These are phyloP conservation scores for Phallusia fumigata DNA, from an alignment of 23 tunicate genomes.

Conservation along the genomic window DNA sequence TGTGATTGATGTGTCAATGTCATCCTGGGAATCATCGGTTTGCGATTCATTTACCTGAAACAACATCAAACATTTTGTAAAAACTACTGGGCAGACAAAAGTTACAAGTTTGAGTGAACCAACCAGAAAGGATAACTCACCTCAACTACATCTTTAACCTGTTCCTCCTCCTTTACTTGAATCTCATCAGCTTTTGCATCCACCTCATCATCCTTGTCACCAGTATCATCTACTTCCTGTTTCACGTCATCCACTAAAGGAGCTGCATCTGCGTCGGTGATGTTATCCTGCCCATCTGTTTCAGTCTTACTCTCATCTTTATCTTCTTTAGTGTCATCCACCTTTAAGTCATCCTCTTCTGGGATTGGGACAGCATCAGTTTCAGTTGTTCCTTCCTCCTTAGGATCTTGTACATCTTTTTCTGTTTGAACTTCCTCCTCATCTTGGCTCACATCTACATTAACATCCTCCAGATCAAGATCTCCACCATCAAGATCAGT, in stretches of 20 bases:
- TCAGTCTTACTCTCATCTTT: not conserved
- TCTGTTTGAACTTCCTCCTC: not conserved
- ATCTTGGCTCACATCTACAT: conserved; percentile 45
- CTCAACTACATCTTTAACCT: not conserved
- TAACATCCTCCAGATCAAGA: conserved; percentile 52
- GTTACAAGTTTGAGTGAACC: too few species aligned
- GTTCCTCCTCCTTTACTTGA: not conserved
- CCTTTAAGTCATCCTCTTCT: conserved; percentile 1
- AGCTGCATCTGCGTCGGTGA: not conserved
- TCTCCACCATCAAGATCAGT: conserved; percentile 30
- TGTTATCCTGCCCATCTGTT: not conserved
- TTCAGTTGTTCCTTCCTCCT: conserved; percentile 4
- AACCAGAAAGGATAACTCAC: too few species aligned
- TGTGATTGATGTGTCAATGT: too few species aligned
- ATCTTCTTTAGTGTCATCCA: not conserved
- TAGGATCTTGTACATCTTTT: not conserved
- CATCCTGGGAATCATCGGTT: too few species aligned
- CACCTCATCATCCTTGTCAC: not conserved
- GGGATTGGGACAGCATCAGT: not conserved
- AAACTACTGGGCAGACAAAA: too few species aligned
- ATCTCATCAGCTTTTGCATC: conserved; percentile 11
- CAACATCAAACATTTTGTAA: too few species aligned
- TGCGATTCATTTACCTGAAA: too few species aligned
- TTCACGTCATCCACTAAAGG: not conserved
- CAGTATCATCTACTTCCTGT: not conserved